Percentiles rank a stretch among this genome's conserved stretches.
These are phyloP conservation scores for Paracentrotus lividus DNA, from an alignment of 53 echinoderm and acorn worm genomes.

Conservation along the genomic window DNA sequence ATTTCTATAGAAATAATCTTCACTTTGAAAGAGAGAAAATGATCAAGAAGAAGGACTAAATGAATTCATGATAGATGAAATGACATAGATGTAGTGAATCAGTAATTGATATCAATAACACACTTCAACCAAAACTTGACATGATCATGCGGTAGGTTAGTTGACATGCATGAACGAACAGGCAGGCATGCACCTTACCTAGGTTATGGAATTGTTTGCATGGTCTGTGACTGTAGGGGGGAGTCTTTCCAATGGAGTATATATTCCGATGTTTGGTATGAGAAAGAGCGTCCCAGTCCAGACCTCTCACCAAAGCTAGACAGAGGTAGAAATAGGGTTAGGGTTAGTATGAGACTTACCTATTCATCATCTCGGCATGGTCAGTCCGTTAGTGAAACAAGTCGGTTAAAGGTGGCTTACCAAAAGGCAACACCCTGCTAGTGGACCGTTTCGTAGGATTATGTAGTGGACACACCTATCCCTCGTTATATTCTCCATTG, in stretches of 20 bases:
- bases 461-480: no score
- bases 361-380: neutral
- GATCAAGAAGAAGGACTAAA: neutral
- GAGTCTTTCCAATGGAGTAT: conserved; percentile 86
- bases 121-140: no score
- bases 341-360: conserved; percentile 53
- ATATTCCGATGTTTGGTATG: conserved; percentile 91
- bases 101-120: no score
- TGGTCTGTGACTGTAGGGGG: conserved; percentile 89
- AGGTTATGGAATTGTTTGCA: conserved; percentile 83
- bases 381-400: neutral
- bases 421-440: neutral
- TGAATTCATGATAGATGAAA: neutral
- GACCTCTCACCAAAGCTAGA: conserved; percentile 71
- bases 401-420: neutral
- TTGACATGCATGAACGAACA: neutral
- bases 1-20: neutral
- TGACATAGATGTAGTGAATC: neutral
- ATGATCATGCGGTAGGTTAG: conserved; percentile 15
- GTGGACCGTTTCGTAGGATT: neutral
- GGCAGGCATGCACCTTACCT: conserved; percentile 73
- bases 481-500: no score
- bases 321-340: conserved; percentile 32
- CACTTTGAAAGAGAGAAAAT: neutral
- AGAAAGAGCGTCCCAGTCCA: conserved; percentile 88